phyloP scores from a whole-genome alignment of 1,140 invertebrate genomes.

The Drosophila jambulina region DNA sequence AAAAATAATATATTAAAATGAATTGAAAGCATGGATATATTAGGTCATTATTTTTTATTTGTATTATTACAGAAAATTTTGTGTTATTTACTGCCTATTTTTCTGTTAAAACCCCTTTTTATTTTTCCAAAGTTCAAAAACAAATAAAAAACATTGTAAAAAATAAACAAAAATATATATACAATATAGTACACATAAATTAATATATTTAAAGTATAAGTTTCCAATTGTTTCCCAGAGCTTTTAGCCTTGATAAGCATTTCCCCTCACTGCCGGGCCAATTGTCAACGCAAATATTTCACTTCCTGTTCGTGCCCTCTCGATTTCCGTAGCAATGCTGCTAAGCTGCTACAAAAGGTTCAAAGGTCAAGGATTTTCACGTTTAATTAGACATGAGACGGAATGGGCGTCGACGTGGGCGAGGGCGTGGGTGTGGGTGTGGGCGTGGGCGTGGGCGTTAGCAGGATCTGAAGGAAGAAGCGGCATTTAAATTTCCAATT shows the following conservation, averaged over 20 bases:
- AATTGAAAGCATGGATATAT: too few relatives aligned
- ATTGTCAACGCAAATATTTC: slow-evolving; percentile 81
- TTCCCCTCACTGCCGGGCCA: slow-evolving; percentile 22
- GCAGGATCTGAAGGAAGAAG: slow-evolving; percentile 17
- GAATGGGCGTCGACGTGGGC: slow-evolving; percentile 39
- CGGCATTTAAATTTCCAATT: slow-evolving; percentile 61
- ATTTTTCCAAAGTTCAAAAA: neutral
- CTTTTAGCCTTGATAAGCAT: neutral
- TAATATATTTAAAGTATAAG: too few relatives aligned
- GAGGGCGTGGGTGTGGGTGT: neutral
- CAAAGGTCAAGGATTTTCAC: slow-evolving; percentile 76
- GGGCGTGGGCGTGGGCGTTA: neutral
- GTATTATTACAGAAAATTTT: too few relatives aligned
- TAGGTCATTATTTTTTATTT: too few relatives aligned
- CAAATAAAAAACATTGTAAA: neutral
- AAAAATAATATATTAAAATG: too few relatives aligned
- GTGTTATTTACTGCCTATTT: neutral
- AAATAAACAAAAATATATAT: too few relatives aligned
- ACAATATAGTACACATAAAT: neutral
- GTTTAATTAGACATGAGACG: slow-evolving; percentile 65
- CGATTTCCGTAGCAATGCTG: slow-evolving; percentile 12
- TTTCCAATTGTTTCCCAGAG: neutral
- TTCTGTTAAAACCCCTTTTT: neutral
- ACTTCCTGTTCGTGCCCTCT: slow-evolving; percentile 64
- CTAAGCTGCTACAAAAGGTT: slow-evolving; percentile 44